These are phyloP conservation scores for Heliconius nattereri DNA, from an alignment of 1,140 invertebrate genomes.

Conservation along the genomic window DNA sequence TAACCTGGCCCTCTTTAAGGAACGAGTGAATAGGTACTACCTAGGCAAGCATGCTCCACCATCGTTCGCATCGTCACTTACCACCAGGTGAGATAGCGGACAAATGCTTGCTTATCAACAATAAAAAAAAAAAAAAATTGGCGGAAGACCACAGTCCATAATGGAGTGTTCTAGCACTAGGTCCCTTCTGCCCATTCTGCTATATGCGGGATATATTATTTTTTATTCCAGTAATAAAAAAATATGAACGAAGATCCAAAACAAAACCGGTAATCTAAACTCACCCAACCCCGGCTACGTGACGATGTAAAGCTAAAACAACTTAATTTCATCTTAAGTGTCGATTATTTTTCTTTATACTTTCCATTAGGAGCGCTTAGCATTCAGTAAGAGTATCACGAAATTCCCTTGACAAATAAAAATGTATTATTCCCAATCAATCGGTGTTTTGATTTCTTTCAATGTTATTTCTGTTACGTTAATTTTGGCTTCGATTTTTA, in stretches of 20 bases:
- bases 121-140: too few relatives aligned
- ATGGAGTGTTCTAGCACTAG: too few relatives aligned
- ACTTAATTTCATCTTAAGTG: constrained; percentile 57
- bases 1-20: too few relatives aligned
- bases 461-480: constrained; percentile 30
- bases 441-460: constrained; percentile 51
- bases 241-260: background rate
- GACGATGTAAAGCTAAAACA: constrained; percentile 49
- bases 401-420: constrained; percentile 49
- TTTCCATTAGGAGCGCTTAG: constrained; percentile 52
- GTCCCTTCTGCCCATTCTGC: too few relatives aligned
- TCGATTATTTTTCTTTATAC: constrained; percentile 44
- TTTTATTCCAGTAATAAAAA: background rate
- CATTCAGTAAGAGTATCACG: constrained; percentile 55
- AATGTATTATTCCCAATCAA: constrained; percentile 53
- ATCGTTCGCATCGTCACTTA: too few relatives aligned
- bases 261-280: background rate
- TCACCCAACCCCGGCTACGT: constrained; percentile 41
- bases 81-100: too few relatives aligned
- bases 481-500: background rate
- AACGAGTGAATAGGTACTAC: too few relatives aligned
- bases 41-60: too few relatives aligned
- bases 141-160: too few relatives aligned
- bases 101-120: too few relatives aligned
- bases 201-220: too few relatives aligned